Conservation (phyloP, 2,888 invertebrate species). For the Muschampia staudingeri region DNA sequence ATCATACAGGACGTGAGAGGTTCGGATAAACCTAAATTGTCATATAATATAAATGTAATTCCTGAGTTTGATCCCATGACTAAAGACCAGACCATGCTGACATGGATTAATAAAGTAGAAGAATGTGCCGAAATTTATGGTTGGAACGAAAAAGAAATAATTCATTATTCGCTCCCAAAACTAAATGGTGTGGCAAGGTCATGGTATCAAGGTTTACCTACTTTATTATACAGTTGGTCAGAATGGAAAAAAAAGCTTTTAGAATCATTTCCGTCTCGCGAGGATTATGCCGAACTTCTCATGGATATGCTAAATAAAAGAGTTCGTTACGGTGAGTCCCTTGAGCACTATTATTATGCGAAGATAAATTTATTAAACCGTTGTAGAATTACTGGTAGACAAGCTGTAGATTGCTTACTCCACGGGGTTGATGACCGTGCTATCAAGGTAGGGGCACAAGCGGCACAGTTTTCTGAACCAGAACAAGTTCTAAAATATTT, state of each 20-base stretch:
- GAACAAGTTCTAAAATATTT: constrained; percentile 63
- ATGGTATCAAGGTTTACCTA: constrained; percentile 64
- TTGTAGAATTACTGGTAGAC: constrained; percentile 57
- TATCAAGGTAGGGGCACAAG: constrained; percentile 61
- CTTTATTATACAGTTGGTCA: constrained; percentile 49
- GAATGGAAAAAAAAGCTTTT: constrained; percentile 62
- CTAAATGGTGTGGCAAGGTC: constrained; percentile 54
- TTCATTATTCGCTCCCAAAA: constrained; percentile 51
- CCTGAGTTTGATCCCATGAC: constrained; percentile 53
- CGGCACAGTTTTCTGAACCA: constrained; percentile 56
- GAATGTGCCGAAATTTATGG: constrained; percentile 50
- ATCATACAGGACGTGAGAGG: constrained; percentile 6
- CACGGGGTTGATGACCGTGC: constrained; percentile 62
- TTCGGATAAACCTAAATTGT: constrained; percentile 15
- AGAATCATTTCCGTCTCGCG: constrained; percentile 56
- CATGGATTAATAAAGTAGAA: constrained; percentile 54
- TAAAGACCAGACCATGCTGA: constrained; percentile 29
- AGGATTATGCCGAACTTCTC: constrained; percentile 60
- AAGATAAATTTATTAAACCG: constrained; percentile 61
- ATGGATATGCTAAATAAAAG: constrained; percentile 61
- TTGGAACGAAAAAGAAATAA: constrained; percentile 48
- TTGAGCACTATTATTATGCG: constrained; percentile 61
- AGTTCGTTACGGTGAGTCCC: constrained; percentile 57
- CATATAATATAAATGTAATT: background rate
- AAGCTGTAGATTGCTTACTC: constrained; percentile 64